Percentiles rank a stretch among this genome's conserved stretches.
phyloP scores from a whole-genome alignment of 1,140 invertebrate species.

The Drepana arcuata region DNA sequence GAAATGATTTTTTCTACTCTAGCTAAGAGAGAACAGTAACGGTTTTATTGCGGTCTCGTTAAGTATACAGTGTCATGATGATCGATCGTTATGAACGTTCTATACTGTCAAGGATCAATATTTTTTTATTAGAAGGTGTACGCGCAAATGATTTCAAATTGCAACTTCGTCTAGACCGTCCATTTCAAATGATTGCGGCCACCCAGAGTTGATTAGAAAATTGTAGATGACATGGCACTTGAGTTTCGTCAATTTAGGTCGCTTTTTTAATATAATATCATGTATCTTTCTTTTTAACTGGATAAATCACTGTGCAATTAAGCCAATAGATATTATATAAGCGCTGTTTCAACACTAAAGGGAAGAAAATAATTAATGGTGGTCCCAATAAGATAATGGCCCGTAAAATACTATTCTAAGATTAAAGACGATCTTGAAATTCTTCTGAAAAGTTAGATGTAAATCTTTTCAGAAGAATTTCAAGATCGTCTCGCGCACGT shows the following conservation, averaged over 20 bases:
- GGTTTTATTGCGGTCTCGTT: no score
- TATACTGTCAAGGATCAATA: no score
- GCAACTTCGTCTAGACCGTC: conserved; percentile 44
- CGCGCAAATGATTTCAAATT: conserved; percentile 36
- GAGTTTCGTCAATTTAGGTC: conserved; percentile 38
- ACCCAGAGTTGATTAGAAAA: conserved; percentile 39
- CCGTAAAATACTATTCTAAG: conserved; percentile 9
- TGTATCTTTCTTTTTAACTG: background rate
- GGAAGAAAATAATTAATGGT: background rate
- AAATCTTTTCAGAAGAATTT: no score
- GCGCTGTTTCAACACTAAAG: background rate
- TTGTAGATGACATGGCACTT: conserved; percentile 28
- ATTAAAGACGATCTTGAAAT: conserved; percentile 17
- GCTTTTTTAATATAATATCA: background rate
- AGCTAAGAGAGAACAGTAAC: no score
- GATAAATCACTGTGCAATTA: background rate
- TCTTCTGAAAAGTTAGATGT: conserved; percentile 22
- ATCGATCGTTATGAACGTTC: no score
- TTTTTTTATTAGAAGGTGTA: background rate
- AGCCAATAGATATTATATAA: background rate
- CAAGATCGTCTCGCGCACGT: conserved; percentile 18
- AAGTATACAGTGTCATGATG: no score
- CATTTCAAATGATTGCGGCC: conserved; percentile 39
- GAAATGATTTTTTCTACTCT: no score
- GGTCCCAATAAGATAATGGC: background rate